Base-by-base conservation (phyloP, 2,113 vertebrate genomes). In the Junco hyemalis region DNA sequence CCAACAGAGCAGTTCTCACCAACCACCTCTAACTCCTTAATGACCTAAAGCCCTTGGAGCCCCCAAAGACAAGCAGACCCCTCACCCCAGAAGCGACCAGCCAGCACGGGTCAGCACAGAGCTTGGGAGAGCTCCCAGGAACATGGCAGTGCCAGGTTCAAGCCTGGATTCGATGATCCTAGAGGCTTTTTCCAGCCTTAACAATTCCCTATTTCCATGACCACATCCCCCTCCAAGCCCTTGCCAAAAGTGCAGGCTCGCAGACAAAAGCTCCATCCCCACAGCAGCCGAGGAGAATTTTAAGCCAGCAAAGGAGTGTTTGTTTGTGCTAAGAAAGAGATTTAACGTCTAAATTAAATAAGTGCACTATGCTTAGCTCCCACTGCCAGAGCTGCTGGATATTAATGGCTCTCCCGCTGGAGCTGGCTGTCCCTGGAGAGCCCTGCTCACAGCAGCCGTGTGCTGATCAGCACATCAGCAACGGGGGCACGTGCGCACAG, bases 281-380 rank as follows among this genome's bases (percentile, higher is more conserved):
- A 33, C 45, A 61, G 83, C 35, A 14, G 42, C 36, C 3, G 7
- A 69, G 38, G 38, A 48, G 53, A 44, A 92, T 59, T 51, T 66
- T 38, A 66, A 88, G 65, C 40, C 54, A 33, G 44, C 44, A 22
- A 65, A 91, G n/a, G 53, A 73, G 44, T 2, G 5, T 73, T 48
- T 64, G 64, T 65, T 93, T 68, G 79, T 14, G 47, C 64, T 36
- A 81, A 84, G 44, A 50, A 53, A 53, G 68, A 94, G 89, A 93
- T 92, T 66, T 88, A 92, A 88, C 3, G 31, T 47, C 82, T 74
- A 90, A 90, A 92, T 94, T 86, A 88, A 90, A 11, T 44, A 83
- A 90, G 68, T 51, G 68, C 65, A 44, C 66, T n/a, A 1, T 24
- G 70, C 73, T 86, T 19, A 56, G 74, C 85, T 94, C 59, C 81